Conservation (phyloP, 2,797 vertebrate genomes). For the Hippopotamyrus pictus region DNA sequence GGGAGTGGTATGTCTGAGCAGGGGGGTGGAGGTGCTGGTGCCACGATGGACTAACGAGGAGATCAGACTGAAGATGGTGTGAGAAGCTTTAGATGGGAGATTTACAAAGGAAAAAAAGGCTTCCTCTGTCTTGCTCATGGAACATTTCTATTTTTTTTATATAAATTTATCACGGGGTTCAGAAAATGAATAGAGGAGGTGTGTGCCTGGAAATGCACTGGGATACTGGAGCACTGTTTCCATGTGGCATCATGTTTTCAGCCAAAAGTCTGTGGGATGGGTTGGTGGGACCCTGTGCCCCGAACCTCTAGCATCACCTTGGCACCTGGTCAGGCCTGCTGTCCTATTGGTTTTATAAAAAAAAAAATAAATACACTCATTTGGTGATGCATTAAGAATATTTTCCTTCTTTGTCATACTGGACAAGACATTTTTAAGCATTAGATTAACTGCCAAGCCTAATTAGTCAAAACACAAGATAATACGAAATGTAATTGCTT, state of each 20-base stretch:
- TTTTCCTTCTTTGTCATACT: background rate
- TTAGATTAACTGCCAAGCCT: constrained; percentile 2
- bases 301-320: background rate
- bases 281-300: background rate
- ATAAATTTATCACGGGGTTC: background rate
- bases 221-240: background rate
- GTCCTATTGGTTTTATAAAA: background rate
- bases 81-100: background rate
- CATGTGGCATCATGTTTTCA: background rate
- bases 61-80: background rate
- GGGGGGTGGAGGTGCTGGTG: background rate
- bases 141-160: background rate
- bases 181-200: background rate
- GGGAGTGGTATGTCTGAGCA: constrained; percentile 91
- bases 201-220: background rate
- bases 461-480: background rate
- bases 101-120: background rate
- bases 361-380: background rate
- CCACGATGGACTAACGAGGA: background rate
- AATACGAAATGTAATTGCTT: background rate
- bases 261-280: background rate
- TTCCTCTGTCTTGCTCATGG: background rate
- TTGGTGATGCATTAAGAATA: constrained; percentile 1
- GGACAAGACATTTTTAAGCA: background rate
- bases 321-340: background rate